Conservation (phyloP, 2,888 invertebrate species). For the Hylaea fasciaria region DNA sequence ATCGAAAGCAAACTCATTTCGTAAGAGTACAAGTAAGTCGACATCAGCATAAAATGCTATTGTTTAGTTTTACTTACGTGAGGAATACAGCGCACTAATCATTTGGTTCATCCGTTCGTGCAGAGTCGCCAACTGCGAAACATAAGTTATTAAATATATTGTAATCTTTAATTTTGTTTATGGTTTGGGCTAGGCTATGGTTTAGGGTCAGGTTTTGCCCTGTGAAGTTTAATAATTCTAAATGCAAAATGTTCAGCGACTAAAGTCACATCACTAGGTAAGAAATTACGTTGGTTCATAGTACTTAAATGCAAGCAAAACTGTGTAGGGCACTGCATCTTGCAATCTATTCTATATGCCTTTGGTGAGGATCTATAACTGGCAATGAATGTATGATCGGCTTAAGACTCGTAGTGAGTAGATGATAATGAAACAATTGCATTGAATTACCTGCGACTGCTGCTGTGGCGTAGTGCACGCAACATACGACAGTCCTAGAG, state of each 20-base stretch:
- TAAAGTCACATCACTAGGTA: no score
- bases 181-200: no score
- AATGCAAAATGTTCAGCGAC: no score
- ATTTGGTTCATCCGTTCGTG: constrained; percentile 77
- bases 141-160: constrained; percentile 7
- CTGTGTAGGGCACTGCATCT: no score
- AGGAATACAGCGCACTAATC: constrained; percentile 72
- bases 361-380: no score
- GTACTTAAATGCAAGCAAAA: no score
- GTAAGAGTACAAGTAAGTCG: constrained; percentile 2
- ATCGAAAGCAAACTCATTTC: neutral
- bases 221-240: no score
- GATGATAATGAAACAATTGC: neutral
- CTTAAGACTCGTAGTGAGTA: no score
- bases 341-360: no score
- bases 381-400: no score
- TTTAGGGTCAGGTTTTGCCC: no score
- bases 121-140: constrained; percentile 67
- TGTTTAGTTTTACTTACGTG: constrained; percentile 64
- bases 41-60: constrained; percentile 5
- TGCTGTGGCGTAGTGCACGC: constrained; percentile 58
- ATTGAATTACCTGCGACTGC: constrained; percentile 65
- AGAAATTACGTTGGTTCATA: no score
- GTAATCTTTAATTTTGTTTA: neutral
- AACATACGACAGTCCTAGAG: constrained; percentile 58